A percentile compares a stretch with the other conserved stretches of the same genome.
Evolutionary conservation across 2,797 vertebrate species (phyloP).

Genomic region (Acropternis orthonyx): DNA sequence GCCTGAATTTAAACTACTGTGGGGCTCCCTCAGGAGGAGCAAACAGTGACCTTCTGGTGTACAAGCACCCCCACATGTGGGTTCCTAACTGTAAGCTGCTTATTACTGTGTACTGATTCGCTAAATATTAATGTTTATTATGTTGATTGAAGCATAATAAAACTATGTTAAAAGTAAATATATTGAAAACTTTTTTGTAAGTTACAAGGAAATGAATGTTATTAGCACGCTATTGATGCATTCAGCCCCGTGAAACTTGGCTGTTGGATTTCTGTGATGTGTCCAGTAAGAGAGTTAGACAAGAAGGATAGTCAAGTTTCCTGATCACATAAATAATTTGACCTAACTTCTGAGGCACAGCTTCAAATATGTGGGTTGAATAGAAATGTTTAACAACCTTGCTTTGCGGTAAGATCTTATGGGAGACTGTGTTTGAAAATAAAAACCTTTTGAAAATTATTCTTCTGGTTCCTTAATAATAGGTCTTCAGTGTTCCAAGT

Average conservation of each 20-base stretch:
- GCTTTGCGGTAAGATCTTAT: constrained; percentile 28
- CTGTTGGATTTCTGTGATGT: not conserved
- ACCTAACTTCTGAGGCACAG: constrained; percentile 16
- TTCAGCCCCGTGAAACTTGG: not conserved
- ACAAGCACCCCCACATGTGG: not conserved
- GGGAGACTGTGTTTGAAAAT: constrained; percentile 64
- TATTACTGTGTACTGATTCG: not conserved
- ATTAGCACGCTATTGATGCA: not conserved
- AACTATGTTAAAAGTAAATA: not conserved
- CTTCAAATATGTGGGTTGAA: constrained; percentile 44
- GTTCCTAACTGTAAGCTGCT: not conserved
- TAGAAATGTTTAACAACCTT: constrained; percentile 37
- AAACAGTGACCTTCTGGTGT: not conserved
- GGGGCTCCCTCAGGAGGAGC: not conserved
- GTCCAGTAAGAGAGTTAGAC: not conserved
- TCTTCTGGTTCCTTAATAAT: constrained; percentile 66
- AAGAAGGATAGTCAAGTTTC: not conserved
- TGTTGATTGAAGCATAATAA: not conserved
- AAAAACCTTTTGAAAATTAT: constrained; percentile 61
- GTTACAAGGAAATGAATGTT: not conserved
- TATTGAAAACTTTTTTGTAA: not conserved
- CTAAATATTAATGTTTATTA: not conserved
- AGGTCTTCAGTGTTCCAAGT: constrained; percentile 50
- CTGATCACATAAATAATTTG: constrained; percentile 38
- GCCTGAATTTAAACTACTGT: not conserved